These are phyloP conservation scores for Sebastes jordani DNA, from an alignment of 2,797 vertebrate genomes.

Conservation along the genomic window DNA sequence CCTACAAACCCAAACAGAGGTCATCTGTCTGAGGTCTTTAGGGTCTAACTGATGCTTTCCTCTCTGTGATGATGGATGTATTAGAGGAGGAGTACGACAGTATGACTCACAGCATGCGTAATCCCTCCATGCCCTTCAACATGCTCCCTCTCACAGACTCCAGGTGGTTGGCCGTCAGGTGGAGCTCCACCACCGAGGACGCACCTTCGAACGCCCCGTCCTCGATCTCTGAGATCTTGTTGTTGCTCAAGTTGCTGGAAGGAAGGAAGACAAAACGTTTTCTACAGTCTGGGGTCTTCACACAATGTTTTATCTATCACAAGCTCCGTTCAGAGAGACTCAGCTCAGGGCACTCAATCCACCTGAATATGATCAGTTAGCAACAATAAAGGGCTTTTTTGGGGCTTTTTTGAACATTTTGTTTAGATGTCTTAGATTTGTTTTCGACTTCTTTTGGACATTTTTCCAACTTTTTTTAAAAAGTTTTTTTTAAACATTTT, in stretches of 20 bases:
- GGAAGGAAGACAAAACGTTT: background rate
- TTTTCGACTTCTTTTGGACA: too few species aligned
- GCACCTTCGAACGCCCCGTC: constrained; percentile 92
- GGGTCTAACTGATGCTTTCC: background rate
- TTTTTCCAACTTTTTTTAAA: too few species aligned
- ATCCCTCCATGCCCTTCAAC: constrained; percentile 91
- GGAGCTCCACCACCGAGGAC: constrained; percentile 87
- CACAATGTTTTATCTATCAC: too few species aligned
- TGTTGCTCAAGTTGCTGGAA: constrained; percentile 95
- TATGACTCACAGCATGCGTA: constrained; percentile 92
- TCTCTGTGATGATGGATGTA: background rate
- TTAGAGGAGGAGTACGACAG: constrained; percentile 52
- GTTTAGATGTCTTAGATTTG: too few species aligned
- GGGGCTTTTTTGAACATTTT: too few species aligned
- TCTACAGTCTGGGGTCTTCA: background rate
- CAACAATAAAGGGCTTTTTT: too few species aligned
- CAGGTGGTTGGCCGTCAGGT: constrained; percentile 95
- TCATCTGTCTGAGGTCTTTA: background rate
- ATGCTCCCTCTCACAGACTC: constrained; percentile 92
- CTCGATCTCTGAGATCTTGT: constrained; percentile 94
- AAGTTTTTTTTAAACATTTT: too few species aligned
- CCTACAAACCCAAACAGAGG: too few species aligned
- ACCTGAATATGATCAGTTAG: too few species aligned
- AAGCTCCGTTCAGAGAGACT: too few species aligned
- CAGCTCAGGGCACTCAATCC: too few species aligned